A percentile compares a stretch with the other conserved stretches of the same genome.
phyloP scores from a whole-genome alignment of 2,888 invertebrate species.

The Pteria penguin region DNA sequence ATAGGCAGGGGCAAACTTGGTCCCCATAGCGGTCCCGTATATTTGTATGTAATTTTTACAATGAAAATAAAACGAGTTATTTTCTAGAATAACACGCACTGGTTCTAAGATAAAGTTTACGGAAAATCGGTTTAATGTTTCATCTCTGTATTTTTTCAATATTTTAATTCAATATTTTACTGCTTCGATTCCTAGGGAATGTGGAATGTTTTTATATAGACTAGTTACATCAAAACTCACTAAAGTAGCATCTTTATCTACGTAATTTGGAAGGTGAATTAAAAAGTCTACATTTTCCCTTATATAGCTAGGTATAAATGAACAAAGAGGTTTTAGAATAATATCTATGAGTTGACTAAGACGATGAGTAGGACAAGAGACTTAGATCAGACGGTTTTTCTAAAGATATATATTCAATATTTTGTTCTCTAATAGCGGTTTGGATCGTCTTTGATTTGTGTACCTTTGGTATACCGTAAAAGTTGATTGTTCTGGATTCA shows the following conservation, averaged over 20 bases:
- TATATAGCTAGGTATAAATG: no score
- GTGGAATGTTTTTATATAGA: conserved; percentile 32
- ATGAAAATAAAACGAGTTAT: conserved; percentile 32
- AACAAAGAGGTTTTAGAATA: no score
- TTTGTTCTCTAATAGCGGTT: neutral
- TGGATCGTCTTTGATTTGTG: neutral
- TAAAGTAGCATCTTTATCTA: conserved; percentile 2
- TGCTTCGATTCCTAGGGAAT: conserved; percentile 23
- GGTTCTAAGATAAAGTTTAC: conserved; percentile 20
- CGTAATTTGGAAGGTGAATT: neutral
- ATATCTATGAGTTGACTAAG: neutral
- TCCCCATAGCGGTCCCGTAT: conserved; percentile 44
- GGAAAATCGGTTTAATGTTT: neutral
- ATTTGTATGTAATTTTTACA: conserved; percentile 30
- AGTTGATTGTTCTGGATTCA: neutral
- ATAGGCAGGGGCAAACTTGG: conserved; percentile 30
- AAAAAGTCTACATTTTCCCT: neutral
- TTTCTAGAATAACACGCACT: conserved; percentile 24
- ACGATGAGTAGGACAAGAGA: neutral
- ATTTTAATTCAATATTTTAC: conserved; percentile 34
- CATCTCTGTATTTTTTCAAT: conserved; percentile 10
- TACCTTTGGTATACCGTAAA: neutral
- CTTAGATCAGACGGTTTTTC: neutral
- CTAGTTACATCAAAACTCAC: conserved; percentile 29
- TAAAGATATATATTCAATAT: neutral